A percentile compares a stretch with the other conserved stretches of the same genome.
phyloP scores from a whole-genome alignment of 2,797 vertebrate species.

The Podargus strigoides region DNA sequence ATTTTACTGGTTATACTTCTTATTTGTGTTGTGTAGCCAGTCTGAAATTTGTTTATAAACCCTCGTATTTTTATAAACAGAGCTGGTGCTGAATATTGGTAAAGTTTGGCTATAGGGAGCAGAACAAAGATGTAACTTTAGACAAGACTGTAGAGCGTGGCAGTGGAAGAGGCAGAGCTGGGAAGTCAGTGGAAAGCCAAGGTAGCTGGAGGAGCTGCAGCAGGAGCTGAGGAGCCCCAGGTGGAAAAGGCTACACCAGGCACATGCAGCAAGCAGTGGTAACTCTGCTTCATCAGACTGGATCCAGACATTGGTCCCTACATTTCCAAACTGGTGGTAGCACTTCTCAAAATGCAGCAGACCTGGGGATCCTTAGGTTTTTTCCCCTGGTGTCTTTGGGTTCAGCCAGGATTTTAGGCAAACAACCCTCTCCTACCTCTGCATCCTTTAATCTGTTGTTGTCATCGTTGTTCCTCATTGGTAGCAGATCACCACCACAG shows the following conservation, averaged over 20 bases:
- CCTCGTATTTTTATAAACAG: not conserved
- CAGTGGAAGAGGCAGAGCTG: not conserved
- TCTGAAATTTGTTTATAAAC: not conserved
- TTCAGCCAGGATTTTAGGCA: not conserved
- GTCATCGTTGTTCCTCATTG: not conserved
- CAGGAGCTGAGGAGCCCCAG: too few relatives aligned
- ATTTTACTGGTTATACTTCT: not conserved
- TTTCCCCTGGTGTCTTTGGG: not conserved
- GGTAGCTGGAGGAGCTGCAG: not conserved
- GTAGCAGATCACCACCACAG: not conserved
- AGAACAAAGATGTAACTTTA: not conserved
- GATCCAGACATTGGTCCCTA: not conserved
- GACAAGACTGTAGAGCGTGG: not conserved
- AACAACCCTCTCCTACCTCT: not conserved
- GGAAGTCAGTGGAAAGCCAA: not conserved
- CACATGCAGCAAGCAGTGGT: not conserved
- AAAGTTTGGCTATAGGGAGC: not conserved
- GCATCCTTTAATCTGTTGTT: not conserved
- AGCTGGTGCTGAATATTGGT: not conserved
- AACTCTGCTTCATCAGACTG: too few relatives aligned
- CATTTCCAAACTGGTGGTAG: not conserved
- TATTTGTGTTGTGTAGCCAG: not conserved
- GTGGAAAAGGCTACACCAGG: not conserved
- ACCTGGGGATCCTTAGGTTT: not conserved
- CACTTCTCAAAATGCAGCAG: too few relatives aligned